phyloP scores from a whole-genome alignment of 2,113 vertebrate species.

The Myotis brandtii region DNA sequence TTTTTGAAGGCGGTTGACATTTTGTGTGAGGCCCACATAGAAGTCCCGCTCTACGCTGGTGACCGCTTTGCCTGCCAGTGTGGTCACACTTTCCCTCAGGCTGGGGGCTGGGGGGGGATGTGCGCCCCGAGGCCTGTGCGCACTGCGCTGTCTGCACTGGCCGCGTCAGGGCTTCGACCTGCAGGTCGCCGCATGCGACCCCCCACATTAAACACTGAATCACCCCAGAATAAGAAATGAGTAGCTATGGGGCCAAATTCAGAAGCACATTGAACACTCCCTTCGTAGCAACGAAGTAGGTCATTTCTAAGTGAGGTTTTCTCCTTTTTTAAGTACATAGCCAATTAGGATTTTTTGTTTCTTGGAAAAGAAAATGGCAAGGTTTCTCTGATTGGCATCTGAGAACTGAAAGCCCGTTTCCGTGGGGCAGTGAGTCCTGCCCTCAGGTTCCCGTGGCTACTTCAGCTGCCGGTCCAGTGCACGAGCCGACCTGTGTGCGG shows the following conservation, averaged over 20 bases:
- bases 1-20: not conserved
- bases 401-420: conserved; percentile 8
- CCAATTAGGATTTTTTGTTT: conserved; percentile 52
- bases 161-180: not conserved
- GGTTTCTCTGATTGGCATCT: not conserved
- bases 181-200: not conserved
- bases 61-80: not conserved
- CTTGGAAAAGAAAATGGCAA: conserved; percentile 48
- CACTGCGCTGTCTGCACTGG: not conserved
- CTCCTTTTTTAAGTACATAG: conserved; percentile 47
- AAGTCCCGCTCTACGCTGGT: accelerated
- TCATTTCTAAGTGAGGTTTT: conserved; percentile 71
- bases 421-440: not conserved
- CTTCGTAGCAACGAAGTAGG: conserved; percentile 61
- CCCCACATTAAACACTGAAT: conserved; percentile 65
- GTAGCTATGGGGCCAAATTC: conserved; percentile 55
- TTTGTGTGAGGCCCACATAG: accelerated
- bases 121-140: not conserved
- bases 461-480: not conserved
- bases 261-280: conserved; percentile 50
- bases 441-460: not conserved
- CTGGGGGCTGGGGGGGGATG: too few species aligned
- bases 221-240: conserved; percentile 64
- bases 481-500: too few species aligned
- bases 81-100: not conserved